Percentiles rank a stretch among this genome's conserved stretches.
These are phyloP conservation scores for Bergia puertoricense DNA, from an alignment of 92 coral and sea anemone genomes.

Conservation along the genomic window DNA sequence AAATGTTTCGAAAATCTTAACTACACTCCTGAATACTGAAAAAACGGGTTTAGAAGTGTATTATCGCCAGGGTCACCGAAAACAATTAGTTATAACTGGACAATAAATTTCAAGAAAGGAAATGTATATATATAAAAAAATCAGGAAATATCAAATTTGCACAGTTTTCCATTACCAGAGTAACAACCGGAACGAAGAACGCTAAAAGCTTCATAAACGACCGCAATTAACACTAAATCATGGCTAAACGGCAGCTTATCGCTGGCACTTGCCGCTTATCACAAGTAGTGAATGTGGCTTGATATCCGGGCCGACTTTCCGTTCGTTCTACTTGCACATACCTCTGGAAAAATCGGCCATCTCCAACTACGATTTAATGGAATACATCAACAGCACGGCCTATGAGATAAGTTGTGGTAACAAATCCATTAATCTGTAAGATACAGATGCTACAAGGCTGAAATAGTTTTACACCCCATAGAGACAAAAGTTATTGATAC, in stretches of 20 bases:
- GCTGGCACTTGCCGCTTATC: background rate
- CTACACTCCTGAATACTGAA: background rate
- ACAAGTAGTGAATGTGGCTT: background rate
- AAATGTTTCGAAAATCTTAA: no score
- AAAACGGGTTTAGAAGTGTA: background rate
- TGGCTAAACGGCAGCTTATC: background rate
- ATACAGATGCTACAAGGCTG: background rate
- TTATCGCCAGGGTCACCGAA: background rate
- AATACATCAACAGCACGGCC: background rate
- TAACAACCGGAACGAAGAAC: background rate
- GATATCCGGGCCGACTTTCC: constrained; percentile 12
- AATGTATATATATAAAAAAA: background rate
- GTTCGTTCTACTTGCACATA: background rate
- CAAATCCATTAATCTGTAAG: background rate
- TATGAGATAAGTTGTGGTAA: background rate
- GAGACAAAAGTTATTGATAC: background rate
- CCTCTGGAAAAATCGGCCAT: background rate
- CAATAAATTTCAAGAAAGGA: background rate
- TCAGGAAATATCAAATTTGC: constrained; percentile 6
- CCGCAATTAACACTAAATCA: constrained; percentile 16
- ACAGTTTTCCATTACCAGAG: background rate
- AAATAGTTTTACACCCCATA: background rate
- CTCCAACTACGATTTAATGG: constrained; percentile 29
- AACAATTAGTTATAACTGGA: background rate
- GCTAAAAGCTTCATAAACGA: background rate